Base-by-base conservation (phyloP, 2,888 invertebrate genomes). In the Marasmarcha lunaedactyla region DNA sequence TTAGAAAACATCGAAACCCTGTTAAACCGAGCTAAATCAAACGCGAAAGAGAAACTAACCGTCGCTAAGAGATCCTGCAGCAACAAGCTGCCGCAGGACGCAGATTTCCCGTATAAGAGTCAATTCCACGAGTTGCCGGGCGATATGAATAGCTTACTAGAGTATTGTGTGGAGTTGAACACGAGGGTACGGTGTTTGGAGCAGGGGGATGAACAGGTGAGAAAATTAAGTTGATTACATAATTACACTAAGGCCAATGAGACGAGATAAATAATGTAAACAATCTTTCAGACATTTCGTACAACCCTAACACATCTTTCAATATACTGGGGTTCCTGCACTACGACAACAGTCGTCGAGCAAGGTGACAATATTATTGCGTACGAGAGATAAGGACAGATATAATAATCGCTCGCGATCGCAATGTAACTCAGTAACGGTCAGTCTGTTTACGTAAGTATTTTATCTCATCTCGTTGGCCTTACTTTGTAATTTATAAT, bases 121-220 rank as follows among this genome's bases (percentile, higher is more conserved):
- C 65, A 81, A 7, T 90, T 90, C 47, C 71, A 77, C 0, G 60
- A 63, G 10, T 55, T 92, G 11, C 86, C 90, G 0, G 53, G 71
- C 0, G 74, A 85, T 11, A 39, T 89, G 0, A 72, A 71, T 0
- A 71, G 77, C 1, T 57, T 93, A 5, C 81, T 86, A 15, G 81
- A 83, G 1, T 78, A 85, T 36, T 63, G 52, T 41, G 76, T 83
- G 25, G 86, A 88, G 33, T 59, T 88, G 10, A 84, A 87, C 51
- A 87, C 89, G 0, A 86, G 88, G 54, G 85, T 90, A 11, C 88
- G 88, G 33, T 90, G 89, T 52, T 78, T 90, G 67, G 85, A 84
- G 14, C 65, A 74, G 15, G 85, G 85, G 0, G 86, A 87, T 48
- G 85, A 86, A 26, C 85, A 85, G 65, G 87, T 90, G 65, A 54